These are phyloP conservation scores for Pristiophorus japonicus DNA, from an alignment of 2,113 vertebrate genomes.

Conservation along the genomic window DNA sequence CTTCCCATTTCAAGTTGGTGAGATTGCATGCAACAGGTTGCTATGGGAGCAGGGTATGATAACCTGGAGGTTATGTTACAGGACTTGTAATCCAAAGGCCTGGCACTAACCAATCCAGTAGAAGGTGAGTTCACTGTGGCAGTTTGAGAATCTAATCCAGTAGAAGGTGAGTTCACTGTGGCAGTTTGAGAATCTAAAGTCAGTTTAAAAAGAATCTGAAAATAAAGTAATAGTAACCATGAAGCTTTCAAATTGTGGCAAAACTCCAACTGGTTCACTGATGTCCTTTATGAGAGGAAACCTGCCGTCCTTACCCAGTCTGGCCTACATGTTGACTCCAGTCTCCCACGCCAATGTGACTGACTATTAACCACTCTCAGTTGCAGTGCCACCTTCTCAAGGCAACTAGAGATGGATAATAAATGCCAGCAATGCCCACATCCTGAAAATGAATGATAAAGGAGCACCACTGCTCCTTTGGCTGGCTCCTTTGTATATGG, in stretches of 20 bases:
- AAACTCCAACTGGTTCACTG: background rate
- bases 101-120: background rate
- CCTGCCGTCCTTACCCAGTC: background rate
- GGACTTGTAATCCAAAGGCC: background rate
- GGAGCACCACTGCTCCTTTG: background rate
- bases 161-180: background rate
- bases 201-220: background rate
- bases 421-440: background rate
- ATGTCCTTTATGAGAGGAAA: background rate
- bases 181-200: background rate
- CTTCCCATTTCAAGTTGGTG: no score
- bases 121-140: background rate
- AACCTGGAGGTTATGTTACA: background rate
- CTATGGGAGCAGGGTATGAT: background rate
- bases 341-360: background rate
- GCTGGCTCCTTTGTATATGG: background rate
- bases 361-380: background rate
- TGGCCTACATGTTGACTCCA: background rate
- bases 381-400: background rate
- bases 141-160: background rate
- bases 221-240: background rate
- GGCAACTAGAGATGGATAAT: no score
- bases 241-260: background rate
- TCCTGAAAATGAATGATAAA: background rate
- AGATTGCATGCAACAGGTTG: background rate